A percentile compares a stretch with the other conserved stretches of the same genome.
Evolutionary conservation across 2,113 vertebrate species (phyloP).

Genomic region (Aphelocoma coerulescens): DNA sequence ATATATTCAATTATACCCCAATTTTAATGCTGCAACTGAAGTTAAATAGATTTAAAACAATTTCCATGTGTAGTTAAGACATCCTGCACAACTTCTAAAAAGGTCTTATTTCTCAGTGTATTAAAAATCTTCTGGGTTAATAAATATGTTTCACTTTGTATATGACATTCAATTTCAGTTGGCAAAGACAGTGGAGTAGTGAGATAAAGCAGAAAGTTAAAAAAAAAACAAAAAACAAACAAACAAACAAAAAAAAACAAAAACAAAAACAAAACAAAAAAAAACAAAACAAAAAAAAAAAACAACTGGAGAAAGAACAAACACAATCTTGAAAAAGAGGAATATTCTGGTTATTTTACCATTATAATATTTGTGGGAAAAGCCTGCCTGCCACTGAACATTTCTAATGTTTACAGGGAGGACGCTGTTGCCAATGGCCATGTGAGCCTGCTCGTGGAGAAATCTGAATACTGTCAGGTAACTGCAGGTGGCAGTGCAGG

Average conservation of each 20-base stretch:
- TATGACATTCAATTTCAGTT: background rate
- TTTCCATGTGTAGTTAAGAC: background rate
- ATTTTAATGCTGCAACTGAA: background rate
- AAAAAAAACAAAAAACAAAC: no score
- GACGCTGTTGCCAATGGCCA: background rate
- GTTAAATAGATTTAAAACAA: background rate
- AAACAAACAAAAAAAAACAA: no score
- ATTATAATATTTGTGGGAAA: background rate
- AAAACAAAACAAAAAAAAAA: no score
- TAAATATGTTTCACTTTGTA: background rate
- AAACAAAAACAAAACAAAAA: no score
- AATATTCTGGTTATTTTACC: background rate
- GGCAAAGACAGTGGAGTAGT: background rate
- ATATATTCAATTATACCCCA: background rate
- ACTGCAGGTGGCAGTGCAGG: constrained; percentile 47
- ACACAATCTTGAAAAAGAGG: background rate
- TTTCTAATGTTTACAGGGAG: background rate
- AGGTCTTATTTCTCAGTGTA: background rate
- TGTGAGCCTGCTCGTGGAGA: background rate
- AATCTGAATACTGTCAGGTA: background rate
- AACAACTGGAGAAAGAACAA: background rate
- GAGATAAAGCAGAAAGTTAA: background rate
- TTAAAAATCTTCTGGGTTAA: background rate
- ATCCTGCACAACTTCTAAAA: background rate
- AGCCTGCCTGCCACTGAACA: background rate